phyloP scores from a whole-genome alignment of 2,113 vertebrate genomes.

The Brachypteracias leptosomus region DNA sequence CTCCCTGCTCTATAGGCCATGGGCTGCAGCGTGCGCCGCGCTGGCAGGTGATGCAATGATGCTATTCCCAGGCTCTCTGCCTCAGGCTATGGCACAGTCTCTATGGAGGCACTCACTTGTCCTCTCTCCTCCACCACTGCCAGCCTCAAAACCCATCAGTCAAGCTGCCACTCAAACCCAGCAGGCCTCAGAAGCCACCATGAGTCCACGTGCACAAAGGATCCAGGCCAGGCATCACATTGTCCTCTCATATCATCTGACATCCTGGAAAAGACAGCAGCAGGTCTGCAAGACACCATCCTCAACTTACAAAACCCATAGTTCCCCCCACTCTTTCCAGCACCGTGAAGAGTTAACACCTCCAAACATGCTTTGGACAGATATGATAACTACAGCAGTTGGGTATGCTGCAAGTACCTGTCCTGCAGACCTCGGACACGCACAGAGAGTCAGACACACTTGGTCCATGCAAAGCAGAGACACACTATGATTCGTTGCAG shows the following conservation, averaged over 20 bases:
- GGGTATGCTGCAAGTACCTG: neutral
- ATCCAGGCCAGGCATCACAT: accelerated
- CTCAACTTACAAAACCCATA: neutral
- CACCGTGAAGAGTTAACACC: accelerated
- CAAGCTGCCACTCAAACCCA: neutral
- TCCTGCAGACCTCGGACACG: neutral
- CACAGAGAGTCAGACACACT: accelerated
- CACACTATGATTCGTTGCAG: neutral
- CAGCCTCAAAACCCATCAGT: neutral
- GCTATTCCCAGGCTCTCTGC: neutral
- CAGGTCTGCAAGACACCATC: neutral
- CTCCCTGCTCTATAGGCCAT: neutral
- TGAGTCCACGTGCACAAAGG: accelerated
- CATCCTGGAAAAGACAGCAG: neutral
- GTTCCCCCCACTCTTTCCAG: neutral
- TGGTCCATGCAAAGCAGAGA: neutral
- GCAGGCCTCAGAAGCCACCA: neutral
- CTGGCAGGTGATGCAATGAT: neutral
- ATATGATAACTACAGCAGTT: neutral
- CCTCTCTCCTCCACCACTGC: neutral
- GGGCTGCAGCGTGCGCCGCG: accelerated
- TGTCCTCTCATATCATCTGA: neutral
- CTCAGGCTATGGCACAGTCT: neutral
- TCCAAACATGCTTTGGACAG: neutral
- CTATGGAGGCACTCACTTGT: accelerated